Evolutionary conservation across 2,888 invertebrate species (phyloP).

Genomic region (Cryptops parisi): DNA sequence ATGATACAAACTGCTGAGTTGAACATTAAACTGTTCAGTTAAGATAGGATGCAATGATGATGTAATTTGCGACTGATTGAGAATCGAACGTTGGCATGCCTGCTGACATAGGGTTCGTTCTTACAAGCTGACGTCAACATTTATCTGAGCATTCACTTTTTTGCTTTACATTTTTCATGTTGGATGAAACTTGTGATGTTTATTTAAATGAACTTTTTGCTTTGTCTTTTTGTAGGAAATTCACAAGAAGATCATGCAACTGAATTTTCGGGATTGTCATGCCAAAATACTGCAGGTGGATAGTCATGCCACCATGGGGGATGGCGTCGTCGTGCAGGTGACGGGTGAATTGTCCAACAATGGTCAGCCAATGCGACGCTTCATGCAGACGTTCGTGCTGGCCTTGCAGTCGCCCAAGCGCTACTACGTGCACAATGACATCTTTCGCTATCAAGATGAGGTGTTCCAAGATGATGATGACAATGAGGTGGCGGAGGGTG

Average conservation of each 20-base stretch:
- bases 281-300: conserved; percentile 96
- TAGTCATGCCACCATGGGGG: conserved; percentile 82
- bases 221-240: conserved; percentile 49
- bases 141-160: neutral
- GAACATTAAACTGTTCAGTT: too few relatives aligned
- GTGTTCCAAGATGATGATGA: conserved; percentile 49
- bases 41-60: conserved; percentile 4
- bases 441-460: conserved; percentile 89
- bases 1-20: too few relatives aligned
- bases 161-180: neutral
- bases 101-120: neutral
- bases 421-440: conserved; percentile 98
- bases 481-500: conserved; percentile 20
- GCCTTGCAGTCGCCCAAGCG: conserved; percentile 92
- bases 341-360: conserved; percentile 93
- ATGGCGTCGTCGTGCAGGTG: conserved; percentile 93
- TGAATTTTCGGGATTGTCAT: conserved; percentile 93
- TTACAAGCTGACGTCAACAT: neutral
- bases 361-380: conserved; percentile 91
- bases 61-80: conserved; percentile 8
- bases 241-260: conserved; percentile 84
- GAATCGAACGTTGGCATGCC: neutral
- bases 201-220: neutral
- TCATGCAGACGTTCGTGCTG: conserved; percentile 95
- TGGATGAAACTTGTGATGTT: neutral